Evolutionary conservation across 2,113 vertebrate species (phyloP).

Genomic region (Chrysemys picta): DNA sequence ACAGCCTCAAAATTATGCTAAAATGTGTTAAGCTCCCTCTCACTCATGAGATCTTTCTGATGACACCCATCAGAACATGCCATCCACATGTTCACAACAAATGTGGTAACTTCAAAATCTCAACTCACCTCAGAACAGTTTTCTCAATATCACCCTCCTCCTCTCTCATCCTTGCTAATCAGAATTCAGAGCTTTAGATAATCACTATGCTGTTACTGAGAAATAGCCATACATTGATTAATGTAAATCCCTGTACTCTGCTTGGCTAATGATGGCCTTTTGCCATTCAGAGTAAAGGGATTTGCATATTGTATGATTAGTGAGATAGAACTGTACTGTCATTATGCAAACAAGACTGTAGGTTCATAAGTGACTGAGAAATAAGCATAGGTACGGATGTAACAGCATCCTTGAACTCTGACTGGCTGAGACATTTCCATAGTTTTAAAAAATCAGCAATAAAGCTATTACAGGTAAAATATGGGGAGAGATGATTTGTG

Average conservation of each 20-base stretch:
- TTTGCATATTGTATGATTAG: background rate
- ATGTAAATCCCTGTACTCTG: background rate
- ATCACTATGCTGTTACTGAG: background rate
- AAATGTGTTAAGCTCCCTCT: background rate
- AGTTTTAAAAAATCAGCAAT: background rate
- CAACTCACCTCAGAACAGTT: background rate
- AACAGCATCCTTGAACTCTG: background rate
- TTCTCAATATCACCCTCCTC: background rate
- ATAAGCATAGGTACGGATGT: background rate
- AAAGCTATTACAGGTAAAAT: background rate
- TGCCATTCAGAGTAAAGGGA: background rate
- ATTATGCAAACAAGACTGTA: slow-evolving; percentile 20
- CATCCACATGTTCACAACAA: background rate
- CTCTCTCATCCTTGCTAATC: background rate
- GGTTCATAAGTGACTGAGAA: background rate
- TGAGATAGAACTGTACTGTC: background rate
- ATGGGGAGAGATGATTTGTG: background rate
- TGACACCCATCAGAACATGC: background rate
- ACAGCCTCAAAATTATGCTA: background rate
- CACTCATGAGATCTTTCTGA: background rate
- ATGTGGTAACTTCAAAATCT: accelerated
- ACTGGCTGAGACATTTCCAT: background rate
- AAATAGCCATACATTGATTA: slow-evolving; percentile 3
- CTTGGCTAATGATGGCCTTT: background rate
- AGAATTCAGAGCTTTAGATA: background rate